Evolutionary conservation across 2,888 invertebrate genomes (phyloP).

Genomic region (Craniophora ligustri): DNA sequence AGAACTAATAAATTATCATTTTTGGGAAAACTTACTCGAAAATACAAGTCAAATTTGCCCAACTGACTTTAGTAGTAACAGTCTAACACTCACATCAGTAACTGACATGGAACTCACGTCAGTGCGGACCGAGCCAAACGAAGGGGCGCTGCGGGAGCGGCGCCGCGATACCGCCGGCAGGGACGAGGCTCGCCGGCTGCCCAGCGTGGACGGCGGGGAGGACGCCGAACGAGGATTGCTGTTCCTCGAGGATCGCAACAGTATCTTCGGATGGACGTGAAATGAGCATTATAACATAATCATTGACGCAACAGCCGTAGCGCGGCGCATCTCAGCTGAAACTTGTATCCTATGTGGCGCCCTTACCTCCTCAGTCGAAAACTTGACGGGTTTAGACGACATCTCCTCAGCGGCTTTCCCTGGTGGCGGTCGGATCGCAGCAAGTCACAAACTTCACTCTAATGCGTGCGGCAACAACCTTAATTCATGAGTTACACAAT

Average conservation of each 20-base stretch:
- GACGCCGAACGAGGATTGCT: neutral
- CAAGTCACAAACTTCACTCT: neutral
- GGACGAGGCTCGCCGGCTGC: neutral
- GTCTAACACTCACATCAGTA: too few species aligned
- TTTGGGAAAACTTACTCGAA: too few species aligned
- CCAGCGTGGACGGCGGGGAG: neutral
- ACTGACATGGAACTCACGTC: neutral
- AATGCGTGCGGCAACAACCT: neutral
- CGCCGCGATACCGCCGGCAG: neutral
- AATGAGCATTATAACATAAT: neutral
- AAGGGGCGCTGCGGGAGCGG: neutral
- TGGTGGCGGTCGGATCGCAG: neutral
- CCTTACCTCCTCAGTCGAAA: neutral
- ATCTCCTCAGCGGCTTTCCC: neutral
- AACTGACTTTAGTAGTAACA: too few species aligned
- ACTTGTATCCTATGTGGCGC: neutral
- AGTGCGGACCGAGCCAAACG: neutral
- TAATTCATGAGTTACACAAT: too few species aligned
- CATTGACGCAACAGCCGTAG: neutral
- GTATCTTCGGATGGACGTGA: neutral
- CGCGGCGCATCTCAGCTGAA: neutral
- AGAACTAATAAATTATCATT: too few species aligned
- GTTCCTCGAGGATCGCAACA: neutral
- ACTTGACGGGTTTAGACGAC: neutral
- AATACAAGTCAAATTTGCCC: too few species aligned